phyloP scores from a whole-genome alignment of 2,888 invertebrate genomes.

The Chromoteleia sp. region DNA sequence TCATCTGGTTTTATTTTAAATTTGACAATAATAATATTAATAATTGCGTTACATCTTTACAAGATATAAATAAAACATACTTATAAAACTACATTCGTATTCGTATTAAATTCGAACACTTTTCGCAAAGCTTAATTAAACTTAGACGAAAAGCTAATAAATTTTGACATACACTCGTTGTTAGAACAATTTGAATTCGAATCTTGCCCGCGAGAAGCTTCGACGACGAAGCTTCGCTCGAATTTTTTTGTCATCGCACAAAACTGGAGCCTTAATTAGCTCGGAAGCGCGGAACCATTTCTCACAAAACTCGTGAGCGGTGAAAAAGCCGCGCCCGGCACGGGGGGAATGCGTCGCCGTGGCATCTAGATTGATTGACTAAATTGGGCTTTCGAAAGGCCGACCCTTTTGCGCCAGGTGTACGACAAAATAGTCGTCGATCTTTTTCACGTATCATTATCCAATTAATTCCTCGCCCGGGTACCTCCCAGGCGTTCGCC shows the following conservation, averaged over 20 bases:
- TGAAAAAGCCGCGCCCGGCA: conserved; percentile 31
- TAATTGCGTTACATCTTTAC: too few species aligned
- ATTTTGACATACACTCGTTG: too few species aligned
- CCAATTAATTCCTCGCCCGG: conserved; percentile 54
- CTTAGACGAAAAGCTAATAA: too few species aligned
- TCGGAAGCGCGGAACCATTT: conserved; percentile 9
- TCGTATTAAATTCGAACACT: too few species aligned
- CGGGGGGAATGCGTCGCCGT: conserved; percentile 40
- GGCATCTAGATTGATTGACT: conserved; percentile 64
- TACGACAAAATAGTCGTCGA: conserved; percentile 34
- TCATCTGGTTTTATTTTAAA: too few species aligned
- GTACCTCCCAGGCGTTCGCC: conserved; percentile 40
- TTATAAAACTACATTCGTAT: too few species aligned
- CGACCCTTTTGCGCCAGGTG: conserved; percentile 37
- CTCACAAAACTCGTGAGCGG: neutral
- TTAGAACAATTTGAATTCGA: too few species aligned
- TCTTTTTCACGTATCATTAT: conserved; percentile 48
- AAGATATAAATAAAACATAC: too few species aligned
- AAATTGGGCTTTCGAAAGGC: conserved; percentile 34
- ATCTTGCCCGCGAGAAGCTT: too few species aligned
- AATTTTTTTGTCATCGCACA: neutral
- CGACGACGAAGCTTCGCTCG: neutral
- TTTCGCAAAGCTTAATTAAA: too few species aligned
- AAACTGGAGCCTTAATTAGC: neutral
- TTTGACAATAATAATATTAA: too few species aligned